Evolutionary conservation across 2,888 invertebrate species (phyloP).

Genomic region (Hirtodrosophila cameraria): DNA sequence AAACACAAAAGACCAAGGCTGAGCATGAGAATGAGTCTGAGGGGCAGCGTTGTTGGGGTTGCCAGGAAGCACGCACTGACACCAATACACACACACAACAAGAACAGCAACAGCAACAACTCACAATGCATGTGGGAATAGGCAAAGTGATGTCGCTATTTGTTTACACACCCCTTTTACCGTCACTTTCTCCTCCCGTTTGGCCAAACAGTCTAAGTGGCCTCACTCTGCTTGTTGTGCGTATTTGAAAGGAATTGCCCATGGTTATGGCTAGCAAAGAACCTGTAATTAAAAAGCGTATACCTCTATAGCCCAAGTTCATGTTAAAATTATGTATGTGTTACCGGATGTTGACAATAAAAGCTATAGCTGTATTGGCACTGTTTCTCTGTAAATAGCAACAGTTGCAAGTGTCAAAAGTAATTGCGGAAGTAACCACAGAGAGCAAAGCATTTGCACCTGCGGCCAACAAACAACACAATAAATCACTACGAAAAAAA

Average conservation of each 20-base stretch:
- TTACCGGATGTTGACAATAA: slow-evolving; percentile 52
- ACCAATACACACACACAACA: slow-evolving; percentile 38
- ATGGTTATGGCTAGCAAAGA: slow-evolving; percentile 55
- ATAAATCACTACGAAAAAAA: slow-evolving; percentile 58
- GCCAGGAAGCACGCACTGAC: slow-evolving; percentile 67
- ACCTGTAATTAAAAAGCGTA: slow-evolving; percentile 45
- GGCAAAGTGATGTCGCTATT: slow-evolving; percentile 48
- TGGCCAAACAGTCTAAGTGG: slow-evolving; percentile 28
- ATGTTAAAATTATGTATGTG: slow-evolving; percentile 61
- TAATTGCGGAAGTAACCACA: slow-evolving; percentile 64
- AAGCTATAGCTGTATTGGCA: slow-evolving; percentile 39
- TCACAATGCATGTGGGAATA: slow-evolving; percentile 43
- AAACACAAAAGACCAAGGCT: slow-evolving; percentile 59
- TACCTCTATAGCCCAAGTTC: slow-evolving; percentile 21
- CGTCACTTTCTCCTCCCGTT: slow-evolving; percentile 12
- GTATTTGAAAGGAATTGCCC: slow-evolving; percentile 56
- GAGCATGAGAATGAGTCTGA: background rate
- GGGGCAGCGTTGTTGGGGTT: slow-evolving; percentile 24
- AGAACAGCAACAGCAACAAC: slow-evolving; percentile 8
- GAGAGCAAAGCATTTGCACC: slow-evolving; percentile 35
- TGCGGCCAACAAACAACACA: slow-evolving; percentile 55
- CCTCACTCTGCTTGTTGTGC: slow-evolving; percentile 32
- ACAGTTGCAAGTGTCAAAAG: slow-evolving; percentile 39
- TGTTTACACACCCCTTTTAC: slow-evolving; percentile 44
- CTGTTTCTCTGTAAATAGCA: slow-evolving; percentile 20